Evolutionary conservation across 2,113 vertebrate species (phyloP).

Genomic region (Cololabis saira): DNA sequence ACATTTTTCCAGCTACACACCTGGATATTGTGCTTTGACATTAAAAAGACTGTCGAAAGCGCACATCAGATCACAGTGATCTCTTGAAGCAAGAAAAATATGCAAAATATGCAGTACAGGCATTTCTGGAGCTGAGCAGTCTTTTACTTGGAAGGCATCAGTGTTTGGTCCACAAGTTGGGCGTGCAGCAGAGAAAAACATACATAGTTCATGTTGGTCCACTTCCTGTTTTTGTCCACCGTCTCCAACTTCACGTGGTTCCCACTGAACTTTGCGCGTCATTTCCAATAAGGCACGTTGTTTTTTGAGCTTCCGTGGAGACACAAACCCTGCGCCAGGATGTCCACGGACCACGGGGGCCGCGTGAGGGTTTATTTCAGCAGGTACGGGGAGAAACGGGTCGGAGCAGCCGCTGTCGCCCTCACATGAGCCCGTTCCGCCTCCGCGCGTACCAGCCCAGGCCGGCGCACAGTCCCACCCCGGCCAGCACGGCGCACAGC

Average conservation of each 20-base stretch:
- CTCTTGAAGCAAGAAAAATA: neutral
- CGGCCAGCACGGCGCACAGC: constrained; percentile 81
- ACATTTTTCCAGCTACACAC: neutral
- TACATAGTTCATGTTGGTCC: constrained; percentile 31
- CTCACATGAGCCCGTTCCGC: constrained; percentile 84
- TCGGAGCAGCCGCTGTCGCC: neutral
- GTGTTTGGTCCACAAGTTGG: constrained; percentile 25
- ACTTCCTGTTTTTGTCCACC: constrained; percentile 15
- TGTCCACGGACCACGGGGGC: neutral
- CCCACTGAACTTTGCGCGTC: neutral
- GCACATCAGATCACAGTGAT: constrained; percentile 14
- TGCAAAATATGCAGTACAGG: neutral
- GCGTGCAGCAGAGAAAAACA: constrained; percentile 1
- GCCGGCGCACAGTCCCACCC: constrained; percentile 88
- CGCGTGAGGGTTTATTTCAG: neutral
- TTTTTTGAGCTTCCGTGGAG: neutral
- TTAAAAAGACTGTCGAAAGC: neutral
- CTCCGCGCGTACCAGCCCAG: constrained; percentile 91
- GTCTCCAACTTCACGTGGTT: constrained; percentile 16
- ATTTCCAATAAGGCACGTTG: constrained; percentile 62
- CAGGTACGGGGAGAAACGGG: neutral
- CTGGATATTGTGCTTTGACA: constrained; percentile 24
- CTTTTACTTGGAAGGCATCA: constrained; percentile 20
- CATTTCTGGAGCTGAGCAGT: constrained; percentile 9
- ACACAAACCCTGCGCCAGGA: constrained; percentile 8